Evolutionary conservation across 2,113 vertebrate genomes (phyloP).

Genomic region (Phylloscopus trochilus): DNA sequence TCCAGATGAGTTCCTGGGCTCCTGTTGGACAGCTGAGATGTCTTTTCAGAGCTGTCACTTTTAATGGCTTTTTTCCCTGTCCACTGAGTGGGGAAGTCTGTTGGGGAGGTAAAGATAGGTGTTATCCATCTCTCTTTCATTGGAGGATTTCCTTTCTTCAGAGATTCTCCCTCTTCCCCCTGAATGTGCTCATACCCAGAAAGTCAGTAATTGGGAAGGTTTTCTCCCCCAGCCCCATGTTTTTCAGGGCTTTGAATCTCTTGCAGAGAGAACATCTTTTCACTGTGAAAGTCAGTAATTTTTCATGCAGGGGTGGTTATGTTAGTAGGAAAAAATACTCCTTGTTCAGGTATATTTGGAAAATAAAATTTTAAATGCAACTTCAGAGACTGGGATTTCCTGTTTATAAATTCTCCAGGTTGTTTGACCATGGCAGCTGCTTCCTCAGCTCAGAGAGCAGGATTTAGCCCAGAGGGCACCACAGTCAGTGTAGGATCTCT

Average conservation of each 20-base stretch:
- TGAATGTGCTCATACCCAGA: background rate
- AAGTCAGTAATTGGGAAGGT: background rate
- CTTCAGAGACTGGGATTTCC: background rate
- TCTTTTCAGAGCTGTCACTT: background rate
- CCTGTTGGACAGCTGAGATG: background rate
- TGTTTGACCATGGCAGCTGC: background rate
- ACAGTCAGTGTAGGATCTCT: fast-evolving
- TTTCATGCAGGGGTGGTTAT: background rate
- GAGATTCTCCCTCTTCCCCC: background rate
- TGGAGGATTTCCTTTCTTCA: background rate
- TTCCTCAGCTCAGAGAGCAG: background rate
- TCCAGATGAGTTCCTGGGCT: background rate
- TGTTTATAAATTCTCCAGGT: background rate
- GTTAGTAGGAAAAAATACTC: background rate
- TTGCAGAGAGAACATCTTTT: background rate
- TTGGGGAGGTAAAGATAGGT: background rate
- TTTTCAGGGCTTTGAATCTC: background rate
- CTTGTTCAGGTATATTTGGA: background rate
- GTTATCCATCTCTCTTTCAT: background rate
- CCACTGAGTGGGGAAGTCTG: background rate
- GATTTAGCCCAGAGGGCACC: background rate
- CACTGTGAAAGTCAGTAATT: background rate
- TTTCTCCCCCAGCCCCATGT: background rate
- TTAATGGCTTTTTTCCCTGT: background rate
- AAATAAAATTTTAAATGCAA: background rate